Conservation (phyloP, 2,888 invertebrate genomes). For the Caenorhabditis sp. region DNA sequence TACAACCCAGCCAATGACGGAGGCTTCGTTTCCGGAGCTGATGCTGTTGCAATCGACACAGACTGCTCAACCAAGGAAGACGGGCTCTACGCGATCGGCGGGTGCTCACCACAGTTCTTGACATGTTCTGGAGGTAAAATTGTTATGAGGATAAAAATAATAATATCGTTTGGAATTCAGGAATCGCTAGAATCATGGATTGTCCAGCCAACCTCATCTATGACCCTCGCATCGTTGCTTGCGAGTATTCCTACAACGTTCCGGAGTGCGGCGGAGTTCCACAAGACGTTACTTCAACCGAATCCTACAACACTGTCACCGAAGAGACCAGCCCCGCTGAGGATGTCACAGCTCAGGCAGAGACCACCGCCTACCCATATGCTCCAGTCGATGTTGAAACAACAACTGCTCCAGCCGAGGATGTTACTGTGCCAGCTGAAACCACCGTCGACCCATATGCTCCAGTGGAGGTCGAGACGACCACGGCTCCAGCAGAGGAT, state of each 20-base stretch:
- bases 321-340: slow-evolving; percentile 3
- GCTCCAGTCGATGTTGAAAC: background rate
- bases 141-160: too few relatives aligned
- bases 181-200: slow-evolving; percentile 59
- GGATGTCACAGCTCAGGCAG: slow-evolving; percentile 1
- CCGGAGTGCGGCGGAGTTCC: slow-evolving; percentile 39
- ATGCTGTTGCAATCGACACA: slow-evolving; percentile 33
- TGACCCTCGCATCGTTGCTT: slow-evolving; percentile 42
- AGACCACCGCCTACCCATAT: slow-evolving; percentile 1
- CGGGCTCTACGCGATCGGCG: slow-evolving; percentile 53
- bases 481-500: background rate
- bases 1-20: background rate
- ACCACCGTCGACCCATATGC: slow-evolving; percentile 7
- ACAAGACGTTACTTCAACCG: background rate
- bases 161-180: background rate
- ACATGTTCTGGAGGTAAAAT: slow-evolving; percentile 55
- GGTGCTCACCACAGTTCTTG: slow-evolving; percentile 58
- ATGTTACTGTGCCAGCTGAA: background rate
- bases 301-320: background rate
- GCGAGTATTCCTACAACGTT: slow-evolving; percentile 52
- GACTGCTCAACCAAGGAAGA: slow-evolving; percentile 51
- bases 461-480: slow-evolving; percentile 3
- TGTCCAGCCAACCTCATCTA: slow-evolving; percentile 59
- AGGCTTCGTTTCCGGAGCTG: slow-evolving; percentile 16
- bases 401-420: background rate